Base-by-base conservation (phyloP, 2,113 vertebrate genomes). In the Macrotus californicus region DNA sequence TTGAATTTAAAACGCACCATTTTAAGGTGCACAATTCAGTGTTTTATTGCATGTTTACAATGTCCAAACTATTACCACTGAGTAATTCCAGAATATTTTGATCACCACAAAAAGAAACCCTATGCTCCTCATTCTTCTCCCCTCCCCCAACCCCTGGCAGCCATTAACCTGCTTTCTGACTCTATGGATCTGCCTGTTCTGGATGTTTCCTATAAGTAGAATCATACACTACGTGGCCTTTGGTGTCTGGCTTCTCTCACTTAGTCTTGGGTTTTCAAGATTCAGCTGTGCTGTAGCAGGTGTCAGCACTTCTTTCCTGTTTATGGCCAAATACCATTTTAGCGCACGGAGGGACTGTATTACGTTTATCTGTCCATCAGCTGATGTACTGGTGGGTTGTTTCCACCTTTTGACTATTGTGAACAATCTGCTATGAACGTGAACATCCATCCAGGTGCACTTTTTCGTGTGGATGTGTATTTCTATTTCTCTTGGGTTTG, bases 1-100 rank as follows among this genome's bases (percentile, higher is more conserved):
- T 67, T 56, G 7, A 34, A 81, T 76, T 94, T 92, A 52, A 93
- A 93, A 79, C 31, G 67, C 39, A 56, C 5, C 88, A 81, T 80
- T 96, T 70, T 66, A 96, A 96, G 29, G 50, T 70, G 8, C 18
- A 75, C 19, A 87, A 52, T 61, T 70, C 67, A 56, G 69, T 79
- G 54, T 48, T 79, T 81, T 54, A 70, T 6, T 36, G 54, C 12
- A 54, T n/a, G 80, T 56, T 77, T 61, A 50, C 34, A 91, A 4
- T 52, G 31, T 41, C 22, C 16, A 36, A 36, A 59, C 19, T 75
- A 24, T 72, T 11, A 41, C 59, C 43, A 46, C 36, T 36, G 1
- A 24, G n/a, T 54, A 50, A 54, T 81, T 79, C 41, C 31, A 21
- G 15, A 88, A 52, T n/a, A 64, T 61, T 90, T 29, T 41, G 64